Evolutionary conservation across 2,113 vertebrate species (phyloP).

Genomic region (Pygoscelis adeliae): DNA sequence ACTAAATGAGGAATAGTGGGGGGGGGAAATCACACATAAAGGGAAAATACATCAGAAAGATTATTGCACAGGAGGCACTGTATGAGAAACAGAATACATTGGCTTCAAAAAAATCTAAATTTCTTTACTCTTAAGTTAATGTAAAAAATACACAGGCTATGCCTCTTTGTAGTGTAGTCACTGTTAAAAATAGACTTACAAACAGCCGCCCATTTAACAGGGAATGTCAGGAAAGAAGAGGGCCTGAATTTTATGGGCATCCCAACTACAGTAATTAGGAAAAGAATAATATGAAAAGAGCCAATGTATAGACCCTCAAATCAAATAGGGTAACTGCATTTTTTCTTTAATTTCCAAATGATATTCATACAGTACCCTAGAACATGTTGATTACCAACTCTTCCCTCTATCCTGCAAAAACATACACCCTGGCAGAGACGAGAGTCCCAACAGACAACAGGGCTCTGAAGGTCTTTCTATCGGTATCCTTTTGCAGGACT

Average conservation of each 20-base stretch:
- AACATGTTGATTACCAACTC: neutral
- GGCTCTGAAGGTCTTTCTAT: neutral
- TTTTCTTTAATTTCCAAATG: neutral
- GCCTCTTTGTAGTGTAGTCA: constrained; percentile 71
- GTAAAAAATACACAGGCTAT: constrained; percentile 37
- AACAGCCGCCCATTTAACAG: constrained; percentile 36
- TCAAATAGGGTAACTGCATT: constrained; percentile 14
- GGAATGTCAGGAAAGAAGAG: constrained; percentile 34
- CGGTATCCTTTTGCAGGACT: neutral
- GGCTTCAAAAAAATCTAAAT: constrained; percentile 54
- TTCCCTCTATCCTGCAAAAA: constrained; percentile 33
- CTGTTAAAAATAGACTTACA: constrained; percentile 67
- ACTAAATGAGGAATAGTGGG: constrained; percentile 26
- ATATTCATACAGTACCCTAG: constrained; percentile 9
- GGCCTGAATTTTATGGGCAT: constrained; percentile 23
- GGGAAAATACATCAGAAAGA: constrained; percentile 57
- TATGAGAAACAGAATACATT: constrained; percentile 67
- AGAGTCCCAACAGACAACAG: neutral
- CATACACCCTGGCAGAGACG: neutral
- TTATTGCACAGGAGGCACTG: constrained; percentile 75
- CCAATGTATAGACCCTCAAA: constrained; percentile 51
- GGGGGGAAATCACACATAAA: neutral
- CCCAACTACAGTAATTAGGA: constrained; percentile 24
- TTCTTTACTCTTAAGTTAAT: constrained; percentile 56
- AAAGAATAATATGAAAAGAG: constrained; percentile 26